Evolutionary conservation across 1,140 invertebrate genomes (phyloP), one percentile per base, ranked within the genome.

Genomic region (Caenorhabditis tropicalis): DNA sequence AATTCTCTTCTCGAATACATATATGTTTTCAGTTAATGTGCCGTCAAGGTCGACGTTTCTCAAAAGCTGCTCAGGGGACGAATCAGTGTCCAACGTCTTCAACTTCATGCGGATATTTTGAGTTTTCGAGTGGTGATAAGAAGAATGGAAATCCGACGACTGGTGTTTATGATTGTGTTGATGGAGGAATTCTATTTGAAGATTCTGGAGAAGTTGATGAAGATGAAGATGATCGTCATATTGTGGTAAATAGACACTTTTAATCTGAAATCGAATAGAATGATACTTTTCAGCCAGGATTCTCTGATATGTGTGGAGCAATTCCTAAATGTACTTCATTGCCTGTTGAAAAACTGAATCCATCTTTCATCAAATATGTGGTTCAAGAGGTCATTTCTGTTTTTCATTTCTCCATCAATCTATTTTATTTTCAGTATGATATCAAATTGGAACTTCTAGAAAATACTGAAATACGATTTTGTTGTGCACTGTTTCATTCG

Each of bases 91-190:
- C 82, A 6, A 65, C 82, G 29, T 82, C 82, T 43, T 51, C 82
- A 51, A 82, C 82, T 43, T 58, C 82, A 19, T 82, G 82, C 49
- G 82, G 82, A 39, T 82, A 82, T 29, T 56, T 82, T 60, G 82
- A 82, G 19, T 74, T 82, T 51, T 82, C 82, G 7, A 48, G 39
- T 33, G 39, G 81, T 43, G 36, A 39, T 58, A 29, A 56, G 15
- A 56, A 60, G 31, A 43, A 60, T 56, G 36, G 33, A 56, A 56
- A 53, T 56, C 31, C 53, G 21, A 53, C 49, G 27, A 82, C 60
- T 1, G 82, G 82, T n/a, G 60, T 82, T 29, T 82, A 53, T 49
- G 82, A 82, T 27, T 82, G 82, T 70, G 82, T 82, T 29, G 82
- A 82, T 43, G 60, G 82, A n/a, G 82, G 82, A 46, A 82, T 82